Base-by-base conservation (phyloP, 1,140 invertebrate species). In the Aphaenogaster ashmeadi region DNA sequence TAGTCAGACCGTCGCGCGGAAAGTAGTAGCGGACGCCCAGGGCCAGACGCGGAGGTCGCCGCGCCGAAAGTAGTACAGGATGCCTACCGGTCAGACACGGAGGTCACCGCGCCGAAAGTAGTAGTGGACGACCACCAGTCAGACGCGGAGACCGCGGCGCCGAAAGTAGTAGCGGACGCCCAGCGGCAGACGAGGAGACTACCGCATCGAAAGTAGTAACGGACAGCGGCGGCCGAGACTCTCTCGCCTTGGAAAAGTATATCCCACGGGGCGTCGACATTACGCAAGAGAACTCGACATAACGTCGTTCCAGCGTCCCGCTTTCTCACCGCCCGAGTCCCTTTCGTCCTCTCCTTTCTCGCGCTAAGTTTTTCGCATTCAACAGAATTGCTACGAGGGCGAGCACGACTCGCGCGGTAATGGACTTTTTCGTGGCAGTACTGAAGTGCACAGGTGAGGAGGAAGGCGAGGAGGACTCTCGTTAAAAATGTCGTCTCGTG, bases 241-340 rank as follows among this genome's bases (percentile, higher is more conserved):
- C 38, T 60, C 44, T 21, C 41, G 64, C 36, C 64, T 60, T 72
- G 54, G 56, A 74, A 75, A 11, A 27, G 52, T 38, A 50, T 84
- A 50, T 84, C 69, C 67, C 80, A 41, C 60, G 83, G 62, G 72
- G 67, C 44, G 13, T 79, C 74, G 21, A 33, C 47, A 79, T 78
- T 75, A 75, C 81, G 81, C 44, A 58, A 85, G 75, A 86, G 58
- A 85, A 44, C 81, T 77, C 41, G 62, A 86, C 71, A 47, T 78
- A 66, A 77, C 60, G 60, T 78, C 72, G 60, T 86, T 86, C 47
- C 62, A 15, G 36, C 72, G 41, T 85, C 56, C n/a, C 41, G 18
- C 50, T 67, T 58, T 50, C 50, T 47, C 58, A 0, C 44, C 47
- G n/a, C 15, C 13, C 13, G 3, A 18, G 33, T 41, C 27, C 9